These are phyloP conservation scores for Monopis laevigella DNA, from an alignment of 2,888 invertebrate species.

Conservation along the genomic window DNA sequence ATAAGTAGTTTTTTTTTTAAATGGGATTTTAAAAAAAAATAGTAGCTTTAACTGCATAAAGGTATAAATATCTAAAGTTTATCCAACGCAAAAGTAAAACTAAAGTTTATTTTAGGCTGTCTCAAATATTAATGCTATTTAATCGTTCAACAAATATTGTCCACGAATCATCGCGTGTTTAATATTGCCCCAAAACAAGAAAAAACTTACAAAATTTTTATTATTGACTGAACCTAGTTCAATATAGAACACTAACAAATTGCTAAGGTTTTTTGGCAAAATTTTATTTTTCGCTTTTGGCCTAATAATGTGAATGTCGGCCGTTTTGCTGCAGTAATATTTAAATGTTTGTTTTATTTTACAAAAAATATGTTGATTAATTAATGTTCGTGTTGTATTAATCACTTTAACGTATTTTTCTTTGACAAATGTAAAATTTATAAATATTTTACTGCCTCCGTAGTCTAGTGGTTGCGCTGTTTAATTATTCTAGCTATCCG, in stretches of 20 bases:
- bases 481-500: too few relatives aligned
- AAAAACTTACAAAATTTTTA: conserved; percentile 45
- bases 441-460: too few relatives aligned
- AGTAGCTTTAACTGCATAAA: too few relatives aligned
- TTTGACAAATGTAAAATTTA: too few relatives aligned
- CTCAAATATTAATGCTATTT: conserved; percentile 9
- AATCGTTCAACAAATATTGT: conserved; percentile 25
- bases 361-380: background rate
- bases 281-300: conserved; percentile 32
- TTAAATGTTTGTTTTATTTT: background rate
- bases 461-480: too few relatives aligned
- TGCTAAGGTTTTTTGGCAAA: conserved; percentile 45
- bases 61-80: too few relatives aligned
- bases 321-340: conserved; percentile 24
- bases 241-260: conserved; percentile 58
- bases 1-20: too few relatives aligned
- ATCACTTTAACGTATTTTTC: too few relatives aligned
- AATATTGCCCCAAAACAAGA: conserved; percentile 49
- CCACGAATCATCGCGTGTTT: conserved; percentile 55
- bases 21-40: too few relatives aligned
- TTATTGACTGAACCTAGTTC: conserved; percentile 53
- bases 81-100: too few relatives aligned
- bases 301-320: conserved; percentile 3
- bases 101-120: too few relatives aligned
- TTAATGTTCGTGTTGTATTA: background rate